A percentile compares a stretch with the other conserved stretches of the same genome.
phyloP scores from a whole-genome alignment of 1,140 invertebrate genomes.

The Glomeris maerens region DNA sequence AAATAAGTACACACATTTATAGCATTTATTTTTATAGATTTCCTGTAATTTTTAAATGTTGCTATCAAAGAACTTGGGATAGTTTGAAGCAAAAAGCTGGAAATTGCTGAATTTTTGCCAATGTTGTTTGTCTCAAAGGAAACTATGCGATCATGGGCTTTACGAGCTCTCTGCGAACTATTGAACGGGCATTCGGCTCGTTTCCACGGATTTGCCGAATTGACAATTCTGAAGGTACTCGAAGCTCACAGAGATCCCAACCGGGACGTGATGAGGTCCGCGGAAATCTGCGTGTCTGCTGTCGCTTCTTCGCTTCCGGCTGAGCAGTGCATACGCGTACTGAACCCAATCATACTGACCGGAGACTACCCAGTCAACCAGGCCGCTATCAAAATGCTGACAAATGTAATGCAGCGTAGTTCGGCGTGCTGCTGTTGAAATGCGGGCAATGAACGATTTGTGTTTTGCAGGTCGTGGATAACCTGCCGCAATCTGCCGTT shows the following conservation, averaged over 20 bases:
- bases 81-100: no score
- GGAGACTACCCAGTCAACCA: slow-evolving; percentile 70
- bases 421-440: no score
- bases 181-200: slow-evolving; percentile 56
- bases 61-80: no score
- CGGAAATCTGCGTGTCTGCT: slow-evolving; percentile 51
- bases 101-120: slow-evolving; percentile 14
- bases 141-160: slow-evolving; percentile 42
- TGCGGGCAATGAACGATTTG: neutral
- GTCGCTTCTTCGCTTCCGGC: slow-evolving; percentile 56
- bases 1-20: no score
- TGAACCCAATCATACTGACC: slow-evolving; percentile 69
- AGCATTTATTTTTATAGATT: no score
- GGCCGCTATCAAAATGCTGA: slow-evolving; percentile 84
- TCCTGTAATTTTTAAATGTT: no score
- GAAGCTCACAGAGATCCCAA: slow-evolving; percentile 61
- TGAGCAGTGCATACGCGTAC: slow-evolving; percentile 46
- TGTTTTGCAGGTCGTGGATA: slow-evolving; percentile 17
- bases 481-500: slow-evolving; percentile 39
- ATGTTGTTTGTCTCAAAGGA: slow-evolving; percentile 26
- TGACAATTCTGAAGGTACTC: slow-evolving; percentile 72
- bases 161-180: slow-evolving; percentile 64
- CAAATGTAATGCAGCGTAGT: slow-evolving; percentile 61
- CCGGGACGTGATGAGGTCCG: slow-evolving; percentile 51
- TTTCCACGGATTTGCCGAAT: slow-evolving; percentile 72